Conservation (phyloP, 2,888 invertebrate species). For the Leptinotarsa tumamoca region DNA sequence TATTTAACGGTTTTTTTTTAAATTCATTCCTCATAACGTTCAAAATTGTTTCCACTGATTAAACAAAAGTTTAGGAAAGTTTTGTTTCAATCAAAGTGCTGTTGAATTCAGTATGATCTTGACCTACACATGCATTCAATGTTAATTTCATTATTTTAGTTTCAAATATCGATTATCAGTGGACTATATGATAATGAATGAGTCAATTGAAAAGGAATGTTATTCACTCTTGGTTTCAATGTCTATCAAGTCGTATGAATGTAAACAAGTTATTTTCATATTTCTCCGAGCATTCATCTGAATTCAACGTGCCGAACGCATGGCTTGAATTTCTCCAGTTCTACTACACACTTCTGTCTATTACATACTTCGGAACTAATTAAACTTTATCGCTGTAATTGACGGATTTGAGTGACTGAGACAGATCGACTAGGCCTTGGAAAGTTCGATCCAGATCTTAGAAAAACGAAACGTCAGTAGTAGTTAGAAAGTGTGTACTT, state of each 20-base stretch:
- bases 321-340: neutral
- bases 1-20: too few relatives aligned
- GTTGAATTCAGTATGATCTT: too few relatives aligned
- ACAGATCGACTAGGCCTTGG: neutral
- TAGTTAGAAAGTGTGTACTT: neutral
- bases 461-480: neutral
- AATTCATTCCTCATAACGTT: too few relatives aligned
- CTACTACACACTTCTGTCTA: neutral
- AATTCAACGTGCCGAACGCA: conserved; percentile 1
- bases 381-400: conserved; percentile 5
- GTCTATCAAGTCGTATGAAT: neutral
- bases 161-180: too few relatives aligned
- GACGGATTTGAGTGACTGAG: neutral
- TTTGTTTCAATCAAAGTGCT: too few relatives aligned
- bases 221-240: too few relatives aligned
- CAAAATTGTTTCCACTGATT: too few relatives aligned
- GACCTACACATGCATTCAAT: too few relatives aligned
- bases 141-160: too few relatives aligned
- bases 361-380: neutral
- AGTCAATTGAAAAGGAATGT: too few relatives aligned
- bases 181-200: too few relatives aligned
- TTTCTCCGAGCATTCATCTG: neutral
- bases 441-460: neutral
- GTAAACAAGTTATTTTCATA: neutral
- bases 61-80: too few relatives aligned